Conservation (phyloP, 2,797 vertebrate species). For the Danio albolineatus region DNA sequence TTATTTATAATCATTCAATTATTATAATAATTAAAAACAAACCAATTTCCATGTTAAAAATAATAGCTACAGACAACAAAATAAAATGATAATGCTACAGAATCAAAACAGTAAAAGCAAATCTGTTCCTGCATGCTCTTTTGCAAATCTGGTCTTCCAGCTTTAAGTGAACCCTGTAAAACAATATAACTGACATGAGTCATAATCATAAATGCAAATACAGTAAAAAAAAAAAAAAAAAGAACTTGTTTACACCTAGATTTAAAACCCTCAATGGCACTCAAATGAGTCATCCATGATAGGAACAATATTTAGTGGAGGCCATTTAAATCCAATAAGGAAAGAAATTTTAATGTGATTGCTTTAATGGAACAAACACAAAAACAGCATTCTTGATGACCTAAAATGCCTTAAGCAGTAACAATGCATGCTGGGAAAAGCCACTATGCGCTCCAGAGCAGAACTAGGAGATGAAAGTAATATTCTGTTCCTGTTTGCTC, state of each 20-base stretch:
- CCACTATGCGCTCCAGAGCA: conserved; percentile 21
- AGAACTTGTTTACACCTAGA: conserved; percentile 3
- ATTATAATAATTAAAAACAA: too few relatives aligned
- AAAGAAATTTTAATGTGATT: conserved; percentile 6
- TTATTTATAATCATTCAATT: too few relatives aligned
- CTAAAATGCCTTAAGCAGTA: conserved; percentile 33
- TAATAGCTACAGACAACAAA: background rate
- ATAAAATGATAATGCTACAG: background rate
- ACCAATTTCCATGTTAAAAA: background rate
- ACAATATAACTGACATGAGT: background rate
- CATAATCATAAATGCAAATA: conserved; percentile 13
- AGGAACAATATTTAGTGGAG: background rate
- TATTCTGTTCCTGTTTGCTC: conserved; percentile 40
- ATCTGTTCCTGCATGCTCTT: background rate
- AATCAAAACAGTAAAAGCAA: background rate
- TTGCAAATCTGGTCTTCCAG: background rate
- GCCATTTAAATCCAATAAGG: background rate
- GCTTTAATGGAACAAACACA: conserved; percentile 1
- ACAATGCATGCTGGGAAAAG: conserved; percentile 41
- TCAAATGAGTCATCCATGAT: background rate
- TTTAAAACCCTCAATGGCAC: background rate
- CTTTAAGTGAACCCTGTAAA: background rate
- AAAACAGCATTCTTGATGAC: conserved; percentile 18
- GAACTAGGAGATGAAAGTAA: conserved; percentile 43
- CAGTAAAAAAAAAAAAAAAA: background rate